Conservation (phyloP, 1,140 invertebrate species). For the Harlomillsia oculata region DNA sequence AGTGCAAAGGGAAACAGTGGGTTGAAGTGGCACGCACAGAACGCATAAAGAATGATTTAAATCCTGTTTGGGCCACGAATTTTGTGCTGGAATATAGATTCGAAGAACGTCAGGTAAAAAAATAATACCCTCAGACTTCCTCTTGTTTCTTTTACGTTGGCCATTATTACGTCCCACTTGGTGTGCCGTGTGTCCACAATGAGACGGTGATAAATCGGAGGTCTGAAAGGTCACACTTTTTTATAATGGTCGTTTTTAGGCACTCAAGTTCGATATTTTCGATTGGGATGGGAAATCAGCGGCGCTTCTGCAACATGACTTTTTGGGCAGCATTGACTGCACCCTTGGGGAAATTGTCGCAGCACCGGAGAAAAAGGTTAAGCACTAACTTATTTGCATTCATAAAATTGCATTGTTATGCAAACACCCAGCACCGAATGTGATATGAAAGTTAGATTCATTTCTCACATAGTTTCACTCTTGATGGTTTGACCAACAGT, state of each 20-base stretch:
- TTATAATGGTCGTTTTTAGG: conserved; percentile 27
- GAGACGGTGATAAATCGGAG: no score
- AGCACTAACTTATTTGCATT: not conserved
- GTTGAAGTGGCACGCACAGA: conserved; percentile 46
- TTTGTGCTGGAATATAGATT: conserved; percentile 48
- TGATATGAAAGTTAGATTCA: no score
- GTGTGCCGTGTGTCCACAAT: no score
- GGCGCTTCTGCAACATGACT: conserved; percentile 42
- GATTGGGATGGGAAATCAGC: conserved; percentile 35
- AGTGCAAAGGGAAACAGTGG: conserved; percentile 6
- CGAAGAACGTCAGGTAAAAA: conserved; percentile 41
- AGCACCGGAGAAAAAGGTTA: conserved; percentile 34
- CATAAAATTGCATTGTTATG: no score
- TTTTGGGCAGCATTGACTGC: conserved; percentile 42
- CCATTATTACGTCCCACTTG: no score
- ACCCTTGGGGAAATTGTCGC: conserved; percentile 32
- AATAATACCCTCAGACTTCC: no score
- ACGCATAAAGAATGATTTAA: conserved; percentile 46
- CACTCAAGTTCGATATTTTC: conserved; percentile 39
- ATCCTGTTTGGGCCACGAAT: conserved; percentile 47
- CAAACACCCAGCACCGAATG: no score
- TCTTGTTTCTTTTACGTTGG: not conserved
- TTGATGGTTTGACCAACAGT: no score
- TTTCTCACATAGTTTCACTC: not conserved
- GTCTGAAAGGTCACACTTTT: not conserved